Evolutionary conservation across 2,888 invertebrate species (phyloP), one percentile per base, ranked within the genome.

Genomic region (Xestia c-nigrum): DNA sequence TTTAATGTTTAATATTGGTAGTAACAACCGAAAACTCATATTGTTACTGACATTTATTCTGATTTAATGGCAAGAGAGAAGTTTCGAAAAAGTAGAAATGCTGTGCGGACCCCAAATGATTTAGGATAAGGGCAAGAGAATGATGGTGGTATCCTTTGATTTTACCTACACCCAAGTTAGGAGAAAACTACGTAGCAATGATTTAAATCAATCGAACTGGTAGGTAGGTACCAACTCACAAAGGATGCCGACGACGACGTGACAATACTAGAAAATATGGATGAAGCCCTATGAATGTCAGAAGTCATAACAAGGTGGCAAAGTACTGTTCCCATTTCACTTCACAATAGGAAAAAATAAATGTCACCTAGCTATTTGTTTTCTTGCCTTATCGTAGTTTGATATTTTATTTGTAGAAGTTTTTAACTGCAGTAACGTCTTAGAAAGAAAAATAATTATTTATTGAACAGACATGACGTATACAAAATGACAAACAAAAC

Each of bases 281-380:
- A 85, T 76, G 94, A 94, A 93, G 92, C 93, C 94, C 80, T 90
- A 89, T 83, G 93, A 94, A 93, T 90, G 92, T 89, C 93, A 94
- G 89, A 92, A 93, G 92, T 93, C 92, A 92, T 94, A 92, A 94
- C 92, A 92, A 92, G 86, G 83, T 72, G 87, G 87, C 83, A 75
- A 79, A 83, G 84, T 80, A 81, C 77, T 83, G 83, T 80, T 81
- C 78, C 78, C 78, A 87, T 85, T 88, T 75, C 85, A 78, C 64
- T 80, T 78, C 64, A 80, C 77, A 78, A 85, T 77, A 83, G 72
- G 72, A 81, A 85, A 70, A 77, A 78, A 72, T 78, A 73, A 78
- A 82, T 81, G 72, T 72, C 73, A 83, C 57, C 71, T 72, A 59
- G 64, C 64, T 66, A 61, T 74, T 82, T 69, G 66, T 77, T 85